Evolutionary conservation across 2,888 invertebrate species (phyloP).

Genomic region (Sepioteuthis lessoniana): DNA sequence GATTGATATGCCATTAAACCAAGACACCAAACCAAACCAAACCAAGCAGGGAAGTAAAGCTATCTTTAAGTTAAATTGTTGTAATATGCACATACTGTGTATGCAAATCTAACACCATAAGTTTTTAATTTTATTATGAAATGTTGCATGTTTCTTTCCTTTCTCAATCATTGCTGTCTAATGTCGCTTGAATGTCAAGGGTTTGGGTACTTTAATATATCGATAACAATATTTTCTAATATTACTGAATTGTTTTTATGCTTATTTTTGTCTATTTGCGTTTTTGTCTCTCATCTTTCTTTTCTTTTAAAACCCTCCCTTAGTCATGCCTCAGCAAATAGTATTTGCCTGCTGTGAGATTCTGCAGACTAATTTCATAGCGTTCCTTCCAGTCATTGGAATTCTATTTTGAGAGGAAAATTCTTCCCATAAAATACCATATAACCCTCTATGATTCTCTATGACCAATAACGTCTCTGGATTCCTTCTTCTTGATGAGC

Average conservation of each 20-base stretch:
- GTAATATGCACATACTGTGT: no score
- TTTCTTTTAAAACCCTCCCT: not conserved
- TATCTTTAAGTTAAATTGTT: no score
- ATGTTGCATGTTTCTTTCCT: not conserved
- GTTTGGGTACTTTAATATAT: not conserved
- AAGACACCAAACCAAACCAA: no score
- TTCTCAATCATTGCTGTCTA: not conserved
- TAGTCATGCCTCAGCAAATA: not conserved
- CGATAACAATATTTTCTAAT: not conserved
- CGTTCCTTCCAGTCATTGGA: conserved; percentile 11
- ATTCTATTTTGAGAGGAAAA: not conserved
- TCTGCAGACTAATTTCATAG: not conserved
- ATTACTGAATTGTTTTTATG: not conserved
- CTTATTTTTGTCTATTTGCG: not conserved
- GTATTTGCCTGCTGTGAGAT: not conserved
- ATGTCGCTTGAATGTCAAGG: not conserved
- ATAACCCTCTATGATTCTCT: conserved; percentile 18
- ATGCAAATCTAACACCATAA: no score
- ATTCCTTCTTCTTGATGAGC: not conserved
- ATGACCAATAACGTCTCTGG: conserved; percentile 33
- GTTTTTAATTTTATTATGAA: no score
- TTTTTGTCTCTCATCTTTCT: not conserved
- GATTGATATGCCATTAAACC: no score
- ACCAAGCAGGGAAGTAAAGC: no score
- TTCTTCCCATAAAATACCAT: conserved; percentile 12